Conservation (phyloP, 2,797 vertebrate species). For the Enteromius argenteus region DNA sequence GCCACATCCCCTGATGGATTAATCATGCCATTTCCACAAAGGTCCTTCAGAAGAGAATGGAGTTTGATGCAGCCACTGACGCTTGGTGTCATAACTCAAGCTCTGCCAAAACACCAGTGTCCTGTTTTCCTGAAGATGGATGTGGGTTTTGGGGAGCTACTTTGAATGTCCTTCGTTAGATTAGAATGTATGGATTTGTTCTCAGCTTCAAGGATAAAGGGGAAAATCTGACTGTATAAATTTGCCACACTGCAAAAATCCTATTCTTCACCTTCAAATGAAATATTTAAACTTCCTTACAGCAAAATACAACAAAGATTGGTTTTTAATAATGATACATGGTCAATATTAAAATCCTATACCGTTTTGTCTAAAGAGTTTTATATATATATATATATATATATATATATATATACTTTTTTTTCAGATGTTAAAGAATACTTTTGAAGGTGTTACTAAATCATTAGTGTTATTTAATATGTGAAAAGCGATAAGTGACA, state of each 20-base stretch:
- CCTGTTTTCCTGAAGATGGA: constrained; percentile 54
- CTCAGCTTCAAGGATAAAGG: constrained; percentile 31
- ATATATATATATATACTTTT: no score
- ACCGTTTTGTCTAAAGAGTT: neutral
- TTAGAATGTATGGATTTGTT: constrained; percentile 55
- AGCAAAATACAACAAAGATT: neutral
- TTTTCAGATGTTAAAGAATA: no score
- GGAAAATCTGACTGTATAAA: constrained; percentile 32
- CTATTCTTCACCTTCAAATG: neutral
- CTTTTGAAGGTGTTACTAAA: no score
- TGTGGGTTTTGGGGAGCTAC: constrained; percentile 51
- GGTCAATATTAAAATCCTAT: neutral
- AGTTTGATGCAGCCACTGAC: constrained; percentile 59
- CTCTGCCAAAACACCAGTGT: constrained; percentile 56
- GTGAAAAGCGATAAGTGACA: no score
- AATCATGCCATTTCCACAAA: constrained; percentile 62
- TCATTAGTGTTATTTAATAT: no score
- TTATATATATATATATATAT: no score
- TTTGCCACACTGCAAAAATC: constrained; percentile 3
- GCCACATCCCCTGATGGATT: constrained; percentile 59
- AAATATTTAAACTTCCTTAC: constrained; percentile 1
- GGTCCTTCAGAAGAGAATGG: constrained; percentile 62
- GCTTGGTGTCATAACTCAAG: constrained; percentile 60
- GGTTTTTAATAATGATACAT: neutral
- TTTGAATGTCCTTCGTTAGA: constrained; percentile 58